Conservation (phyloP, 1,140 invertebrate genomes). For the Carposina sasakii region DNA sequence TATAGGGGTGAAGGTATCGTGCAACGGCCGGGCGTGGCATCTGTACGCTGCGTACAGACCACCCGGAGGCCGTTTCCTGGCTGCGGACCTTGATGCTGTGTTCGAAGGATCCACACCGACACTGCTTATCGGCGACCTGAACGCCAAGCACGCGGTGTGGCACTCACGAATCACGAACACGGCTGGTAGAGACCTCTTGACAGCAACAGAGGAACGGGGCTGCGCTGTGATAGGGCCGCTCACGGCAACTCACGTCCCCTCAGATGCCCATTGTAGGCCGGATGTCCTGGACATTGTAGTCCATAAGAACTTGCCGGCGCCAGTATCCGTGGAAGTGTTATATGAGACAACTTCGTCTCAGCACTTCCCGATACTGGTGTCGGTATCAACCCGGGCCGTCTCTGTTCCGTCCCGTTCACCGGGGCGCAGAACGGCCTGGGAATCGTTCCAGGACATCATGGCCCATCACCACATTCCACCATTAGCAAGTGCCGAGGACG, state of each 20-base stretch:
- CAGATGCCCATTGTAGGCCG: no score
- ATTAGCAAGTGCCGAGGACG: no score
- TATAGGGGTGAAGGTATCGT: not conserved
- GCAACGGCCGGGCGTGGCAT: not conserved
- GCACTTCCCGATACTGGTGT: no score
- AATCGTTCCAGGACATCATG: no score
- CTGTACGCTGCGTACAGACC: conserved; percentile 2
- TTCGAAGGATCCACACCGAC: not conserved
- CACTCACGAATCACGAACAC: not conserved
- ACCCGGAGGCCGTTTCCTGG: not conserved
- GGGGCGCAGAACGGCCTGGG: no score
- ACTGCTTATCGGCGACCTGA: not conserved
- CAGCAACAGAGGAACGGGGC: not conserved
- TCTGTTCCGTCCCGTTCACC: no score
- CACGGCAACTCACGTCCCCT: not conserved
- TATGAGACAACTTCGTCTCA: no score
- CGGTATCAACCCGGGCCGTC: no score
- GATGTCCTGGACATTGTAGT: no score
- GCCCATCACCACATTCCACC: no score
- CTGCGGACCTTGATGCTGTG: not conserved
- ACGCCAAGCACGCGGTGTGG: conserved; percentile 7
- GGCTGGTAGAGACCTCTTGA: not conserved
- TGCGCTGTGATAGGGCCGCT: not conserved
- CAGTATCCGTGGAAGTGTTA: no score
- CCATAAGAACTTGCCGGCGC: no score